Base-by-base conservation (phyloP, 2,888 invertebrate species). In the Ennomos fuscantarius region DNA sequence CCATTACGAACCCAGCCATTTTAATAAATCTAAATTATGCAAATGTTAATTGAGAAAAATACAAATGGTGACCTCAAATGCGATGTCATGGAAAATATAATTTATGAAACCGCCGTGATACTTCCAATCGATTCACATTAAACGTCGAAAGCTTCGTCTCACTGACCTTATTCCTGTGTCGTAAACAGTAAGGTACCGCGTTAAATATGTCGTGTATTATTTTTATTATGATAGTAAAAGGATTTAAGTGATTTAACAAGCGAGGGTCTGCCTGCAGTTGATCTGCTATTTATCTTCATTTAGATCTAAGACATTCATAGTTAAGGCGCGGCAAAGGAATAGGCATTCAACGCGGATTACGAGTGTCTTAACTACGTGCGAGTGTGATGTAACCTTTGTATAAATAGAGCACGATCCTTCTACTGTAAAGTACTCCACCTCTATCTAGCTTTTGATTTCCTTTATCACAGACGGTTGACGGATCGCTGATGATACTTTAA, bases 271-370 rank as follows among this genome's bases (percentile, higher is more conserved):
- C 66, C 65, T 66, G 71, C 66, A 73, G 60, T 63, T 53, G 73
- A 81, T 84, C 78, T 70, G 70, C 75, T 69, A 84, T 84, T 79
- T 80, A 82, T 86, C 85, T 81, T 77, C 79, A 85, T 84, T 83
- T 82, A 76, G 69, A 83, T 78, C 75, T 76, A 73, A 66, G 69
- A 71, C 69, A 74, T 74, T 73, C 73, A 70, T 73, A 71, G 76
- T 69, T 64, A 65, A 66, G 68, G 68, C 70, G 70, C 70, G 68
- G 71, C 69, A 66, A 68, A 69, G 70, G 73, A 65, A 70, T 66
- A 67, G 65, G 66, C 70, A 74, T 73, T 78, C 73, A 73, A 70
- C 60, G 62, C 61, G 78, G 79, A 81, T 81, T 80, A 78, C 68
- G 58, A 70, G 59, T 65, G 73, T 72, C 68, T 72, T 24, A 24